Evolutionary conservation across 2,888 invertebrate genomes (phyloP).

Genomic region (Geophilus truncorum): DNA sequence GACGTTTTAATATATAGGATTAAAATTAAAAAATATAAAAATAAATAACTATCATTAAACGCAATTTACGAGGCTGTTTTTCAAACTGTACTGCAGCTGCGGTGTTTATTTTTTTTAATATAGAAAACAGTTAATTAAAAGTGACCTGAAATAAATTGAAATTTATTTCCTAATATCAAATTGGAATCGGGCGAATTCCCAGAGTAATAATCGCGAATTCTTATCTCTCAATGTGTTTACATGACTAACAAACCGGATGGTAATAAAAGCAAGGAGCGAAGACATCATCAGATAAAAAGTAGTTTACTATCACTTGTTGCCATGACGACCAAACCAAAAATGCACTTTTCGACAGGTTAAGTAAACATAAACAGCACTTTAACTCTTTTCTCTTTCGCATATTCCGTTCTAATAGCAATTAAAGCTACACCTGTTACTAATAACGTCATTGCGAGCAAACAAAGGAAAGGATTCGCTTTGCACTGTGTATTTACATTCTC

Average conservation of each 20-base stretch:
- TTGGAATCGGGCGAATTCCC: too few relatives aligned
- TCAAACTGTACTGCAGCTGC: too few relatives aligned
- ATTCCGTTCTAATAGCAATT: not conserved
- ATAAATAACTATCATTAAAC: too few relatives aligned
- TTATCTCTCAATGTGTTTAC: not conserved
- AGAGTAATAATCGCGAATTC: not conserved
- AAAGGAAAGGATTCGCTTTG: not conserved
- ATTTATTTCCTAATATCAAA: too few relatives aligned
- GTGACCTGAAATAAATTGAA: not conserved
- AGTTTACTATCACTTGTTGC: not conserved
- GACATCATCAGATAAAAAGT: not conserved
- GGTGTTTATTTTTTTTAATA: too few relatives aligned
- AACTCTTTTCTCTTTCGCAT: not conserved
- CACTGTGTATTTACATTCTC: not conserved
- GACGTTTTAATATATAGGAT: not conserved
- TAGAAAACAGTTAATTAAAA: too few relatives aligned
- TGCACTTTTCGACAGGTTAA: not conserved
- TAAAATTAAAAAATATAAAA: not conserved
- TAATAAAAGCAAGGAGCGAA: not conserved
- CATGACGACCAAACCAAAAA: not conserved
- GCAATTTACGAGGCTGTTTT: too few relatives aligned
- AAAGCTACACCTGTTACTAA: not conserved
- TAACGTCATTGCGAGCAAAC: not conserved
- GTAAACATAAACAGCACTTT: not conserved
- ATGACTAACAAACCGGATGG: slow-evolving; percentile 2